A percentile compares a stretch with the other conserved stretches of the same genome.
phyloP scores from a whole-genome alignment of 2,797 vertebrate genomes.

The Phataginus tricuspis region DNA sequence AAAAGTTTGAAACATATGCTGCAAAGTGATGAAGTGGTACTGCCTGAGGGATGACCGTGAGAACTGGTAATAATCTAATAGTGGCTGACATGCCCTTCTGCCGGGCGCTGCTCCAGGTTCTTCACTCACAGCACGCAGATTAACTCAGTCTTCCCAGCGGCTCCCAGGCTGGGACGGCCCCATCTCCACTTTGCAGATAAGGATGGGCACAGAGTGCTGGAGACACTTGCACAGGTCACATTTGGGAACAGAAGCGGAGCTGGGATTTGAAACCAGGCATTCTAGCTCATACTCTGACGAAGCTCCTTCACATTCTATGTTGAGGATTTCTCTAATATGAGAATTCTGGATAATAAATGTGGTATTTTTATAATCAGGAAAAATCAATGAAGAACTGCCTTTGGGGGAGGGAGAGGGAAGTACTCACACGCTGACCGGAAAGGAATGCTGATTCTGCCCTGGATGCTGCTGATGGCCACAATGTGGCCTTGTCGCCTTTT shows the following conservation, averaged over 20 bases:
- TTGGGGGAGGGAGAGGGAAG: background rate
- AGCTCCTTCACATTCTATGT: background rate
- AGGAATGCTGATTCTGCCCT: constrained; percentile 96
- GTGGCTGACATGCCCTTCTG: fast-evolving
- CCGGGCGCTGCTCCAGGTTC: fast-evolving
- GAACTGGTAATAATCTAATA: fast-evolving
- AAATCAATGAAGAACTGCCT: background rate
- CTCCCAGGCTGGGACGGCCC: too few species aligned
- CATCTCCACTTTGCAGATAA: background rate
- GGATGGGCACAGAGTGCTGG: background rate
- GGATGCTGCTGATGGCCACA: constrained; percentile 95
- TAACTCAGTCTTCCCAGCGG: background rate
- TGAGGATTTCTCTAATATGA: background rate
- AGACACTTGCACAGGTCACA: background rate
- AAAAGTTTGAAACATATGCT: background rate
- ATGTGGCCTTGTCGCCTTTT: constrained; percentile 91
- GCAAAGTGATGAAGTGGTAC: too few species aligned
- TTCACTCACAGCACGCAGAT: background rate
- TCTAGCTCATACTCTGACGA: background rate
- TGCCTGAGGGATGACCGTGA: background rate
- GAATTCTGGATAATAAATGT: background rate
- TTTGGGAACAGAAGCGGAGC: background rate
- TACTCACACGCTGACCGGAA: constrained; percentile 97
- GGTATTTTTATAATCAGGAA: background rate
- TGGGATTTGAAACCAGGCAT: background rate